Conservation (phyloP, 2,113 vertebrate genomes). For the Corythornis cristatus region DNA sequence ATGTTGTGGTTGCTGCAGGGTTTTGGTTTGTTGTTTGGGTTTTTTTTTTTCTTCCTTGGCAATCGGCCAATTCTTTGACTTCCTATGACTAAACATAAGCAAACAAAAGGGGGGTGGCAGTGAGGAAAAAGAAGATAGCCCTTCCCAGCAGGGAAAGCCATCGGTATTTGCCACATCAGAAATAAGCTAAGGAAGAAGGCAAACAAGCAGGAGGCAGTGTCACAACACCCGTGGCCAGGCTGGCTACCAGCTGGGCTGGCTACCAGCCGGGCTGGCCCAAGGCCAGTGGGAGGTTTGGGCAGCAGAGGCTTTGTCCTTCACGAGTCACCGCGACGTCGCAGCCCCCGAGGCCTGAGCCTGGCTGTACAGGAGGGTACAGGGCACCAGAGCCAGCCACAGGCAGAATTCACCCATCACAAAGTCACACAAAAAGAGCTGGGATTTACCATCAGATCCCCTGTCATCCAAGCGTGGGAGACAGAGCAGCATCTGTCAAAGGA, state of each 20-base stretch:
- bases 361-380: fast-evolving
- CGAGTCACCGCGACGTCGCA: background rate
- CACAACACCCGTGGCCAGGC: background rate
- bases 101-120: background rate
- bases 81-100: constrained; percentile 35
- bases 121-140: background rate
- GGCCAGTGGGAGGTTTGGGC: background rate
- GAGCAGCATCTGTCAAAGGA: background rate
- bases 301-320: background rate
- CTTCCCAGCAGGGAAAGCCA: background rate
- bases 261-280: background rate
- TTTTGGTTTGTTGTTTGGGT: background rate
- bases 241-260: background rate
- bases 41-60: background rate
- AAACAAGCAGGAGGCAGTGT: background rate
- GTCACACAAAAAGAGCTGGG: background rate
- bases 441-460: background rate
- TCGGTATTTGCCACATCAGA: background rate
- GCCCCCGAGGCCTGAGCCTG: fast-evolving
- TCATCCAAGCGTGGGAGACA: background rate
- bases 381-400: background rate
- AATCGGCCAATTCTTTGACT: constrained; percentile 7
- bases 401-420: background rate
- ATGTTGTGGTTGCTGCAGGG: background rate
- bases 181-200: background rate